phyloP scores from a whole-genome alignment of 2,113 vertebrate species.

The Cynopterus brachyotis region DNA sequence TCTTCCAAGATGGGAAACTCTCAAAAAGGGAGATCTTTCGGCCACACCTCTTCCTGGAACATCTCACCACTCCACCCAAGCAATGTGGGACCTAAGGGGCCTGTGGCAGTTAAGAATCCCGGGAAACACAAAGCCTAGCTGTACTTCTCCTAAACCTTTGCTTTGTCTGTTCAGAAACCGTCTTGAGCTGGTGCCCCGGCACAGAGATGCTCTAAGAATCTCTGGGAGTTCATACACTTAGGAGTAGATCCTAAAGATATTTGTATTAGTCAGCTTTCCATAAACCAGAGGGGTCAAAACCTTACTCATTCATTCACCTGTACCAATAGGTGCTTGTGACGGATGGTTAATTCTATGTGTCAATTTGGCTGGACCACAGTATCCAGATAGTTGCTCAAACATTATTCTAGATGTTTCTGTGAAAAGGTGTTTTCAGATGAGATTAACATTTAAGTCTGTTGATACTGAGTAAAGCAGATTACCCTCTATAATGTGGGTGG shows the following conservation, averaged over 20 bases:
- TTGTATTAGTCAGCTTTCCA: not conserved
- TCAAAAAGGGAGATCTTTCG: not conserved
- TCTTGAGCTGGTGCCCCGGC: not conserved
- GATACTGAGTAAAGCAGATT: not conserved
- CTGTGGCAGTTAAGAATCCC: not conserved
- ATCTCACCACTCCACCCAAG: not conserved
- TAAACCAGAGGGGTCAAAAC: not conserved
- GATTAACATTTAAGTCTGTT: not conserved
- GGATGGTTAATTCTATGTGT: not conserved
- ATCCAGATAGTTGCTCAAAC: not conserved
- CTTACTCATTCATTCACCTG: not conserved
- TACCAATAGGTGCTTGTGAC: not conserved
- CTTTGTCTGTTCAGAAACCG: slow-evolving; percentile 12
- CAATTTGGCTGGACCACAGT: not conserved
- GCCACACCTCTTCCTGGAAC: not conserved
- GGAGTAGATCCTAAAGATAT: not conserved
- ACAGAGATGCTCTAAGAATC: not conserved
- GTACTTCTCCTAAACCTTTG: not conserved
- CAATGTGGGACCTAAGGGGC: not conserved
- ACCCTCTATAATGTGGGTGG: not conserved
- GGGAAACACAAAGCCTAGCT: not conserved
- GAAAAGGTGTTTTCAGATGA: not conserved
- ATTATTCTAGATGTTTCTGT: not conserved
- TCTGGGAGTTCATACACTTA: not conserved
- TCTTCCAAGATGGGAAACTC: slow-evolving; percentile 3